Base-by-base conservation (phyloP, 2,888 invertebrate genomes). In the Magallana nippona region DNA sequence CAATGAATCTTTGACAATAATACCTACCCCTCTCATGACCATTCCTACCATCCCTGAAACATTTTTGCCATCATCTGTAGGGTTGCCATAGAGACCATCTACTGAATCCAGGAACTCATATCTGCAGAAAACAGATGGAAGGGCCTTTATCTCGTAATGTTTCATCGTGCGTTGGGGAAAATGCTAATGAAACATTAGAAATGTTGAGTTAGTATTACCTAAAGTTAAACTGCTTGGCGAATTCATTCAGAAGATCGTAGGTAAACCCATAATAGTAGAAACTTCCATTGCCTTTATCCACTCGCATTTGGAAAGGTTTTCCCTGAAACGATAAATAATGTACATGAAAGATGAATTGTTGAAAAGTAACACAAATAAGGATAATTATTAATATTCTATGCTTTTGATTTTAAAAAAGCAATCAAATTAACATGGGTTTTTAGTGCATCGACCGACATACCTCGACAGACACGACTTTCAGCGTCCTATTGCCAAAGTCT, bases 241-340 rank as follows among this genome's bases (percentile, higher is more conserved):
- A 84, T 84, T 91, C 91, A 71, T 89, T 78, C 15, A 91, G 79
- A 8, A 91, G 87, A 58, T 91, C 90, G 57, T 91, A 83, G 58
- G 88, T 89, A 79, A 91, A 89, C 0, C 91, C 91, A 8, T 82
- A 80, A 44, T 84, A 88, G 56, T 85, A 88, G 1, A 82, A 80
- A 5, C 87, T 86, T 1, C 63, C 82, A 55, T 87, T 86, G 15
- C 78, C 82, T 2, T 79, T 57, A 8, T 60, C 80, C 11, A 55
- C 79, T 27, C 87, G 87, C 32, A 88, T 86, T 5, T 85, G 83
- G 79, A 90, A 90, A 32, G 90, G 90, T 27, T 71, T 32, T 27
- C 71, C 71, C 71, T 71, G 27, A 22, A 71, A 71, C 32, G 44
- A 44, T 44, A 44, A 3, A 44, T 44, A 44, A 8, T 44, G 44